Conservation (phyloP, 2,797 vertebrate species). For the Alauda arvensis region DNA sequence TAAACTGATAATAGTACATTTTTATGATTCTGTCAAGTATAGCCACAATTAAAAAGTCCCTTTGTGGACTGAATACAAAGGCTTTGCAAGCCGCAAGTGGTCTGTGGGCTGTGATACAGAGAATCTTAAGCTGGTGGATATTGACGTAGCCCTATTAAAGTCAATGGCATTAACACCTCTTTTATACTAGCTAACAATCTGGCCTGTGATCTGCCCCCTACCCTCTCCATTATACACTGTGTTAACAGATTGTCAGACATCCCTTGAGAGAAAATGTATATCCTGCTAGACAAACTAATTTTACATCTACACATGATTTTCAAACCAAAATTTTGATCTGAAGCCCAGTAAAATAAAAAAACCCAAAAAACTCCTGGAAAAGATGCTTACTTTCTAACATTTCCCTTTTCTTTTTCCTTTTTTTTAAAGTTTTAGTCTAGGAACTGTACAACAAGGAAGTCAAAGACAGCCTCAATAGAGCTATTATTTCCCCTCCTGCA, state of each 20-base stretch:
- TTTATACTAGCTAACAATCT: conserved; percentile 53
- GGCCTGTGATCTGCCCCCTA: conserved; percentile 53
- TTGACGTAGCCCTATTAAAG: conserved; percentile 53
- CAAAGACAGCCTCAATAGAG: conserved; percentile 14
- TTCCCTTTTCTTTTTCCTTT: background rate
- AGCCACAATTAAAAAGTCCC: conserved; percentile 47
- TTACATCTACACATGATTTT: background rate
- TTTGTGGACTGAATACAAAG: conserved; percentile 43
- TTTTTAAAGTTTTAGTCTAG: background rate
- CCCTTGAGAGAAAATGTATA: conserved; percentile 28
- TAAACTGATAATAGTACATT: conserved; percentile 57
- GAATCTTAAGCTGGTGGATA: conserved; percentile 46
- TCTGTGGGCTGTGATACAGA: conserved; percentile 19
- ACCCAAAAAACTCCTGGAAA: background rate
- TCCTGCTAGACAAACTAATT: background rate
- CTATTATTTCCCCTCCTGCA: conserved; percentile 38
- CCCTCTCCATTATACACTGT: conserved; percentile 33
- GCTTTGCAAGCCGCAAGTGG: conserved; percentile 1
- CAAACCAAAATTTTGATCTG: background rate
- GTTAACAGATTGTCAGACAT: conserved; percentile 47
- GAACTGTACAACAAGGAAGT: background rate
- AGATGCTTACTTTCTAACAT: background rate
- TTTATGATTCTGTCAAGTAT: conserved; percentile 57
- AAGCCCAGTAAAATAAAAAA: background rate
- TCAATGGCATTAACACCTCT: conserved; percentile 51